Conservation (phyloP, 37 sponge, comb jelly and placozoan genomes). For the Petrosia ficiformis region DNA sequence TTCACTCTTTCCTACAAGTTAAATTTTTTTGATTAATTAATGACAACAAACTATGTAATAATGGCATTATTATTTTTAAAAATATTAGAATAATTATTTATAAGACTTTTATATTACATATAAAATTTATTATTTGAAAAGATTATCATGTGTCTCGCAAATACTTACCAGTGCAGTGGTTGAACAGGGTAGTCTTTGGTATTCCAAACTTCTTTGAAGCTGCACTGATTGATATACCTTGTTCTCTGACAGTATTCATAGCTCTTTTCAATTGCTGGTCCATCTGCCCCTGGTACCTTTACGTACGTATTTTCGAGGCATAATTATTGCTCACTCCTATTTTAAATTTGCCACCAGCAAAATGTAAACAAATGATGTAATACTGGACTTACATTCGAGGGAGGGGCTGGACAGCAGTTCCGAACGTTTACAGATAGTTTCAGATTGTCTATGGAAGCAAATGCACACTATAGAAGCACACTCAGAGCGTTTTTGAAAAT, state of each 20-base stretch:
- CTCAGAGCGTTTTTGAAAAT: too few species aligned
- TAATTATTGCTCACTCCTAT: neutral
- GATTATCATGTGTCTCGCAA: too few species aligned
- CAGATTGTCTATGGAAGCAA: too few species aligned
- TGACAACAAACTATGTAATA: too few species aligned
- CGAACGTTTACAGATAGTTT: too few species aligned
- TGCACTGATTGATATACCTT: neutral
- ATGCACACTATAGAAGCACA: too few species aligned
- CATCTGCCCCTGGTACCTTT: neutral
- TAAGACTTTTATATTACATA: too few species aligned
- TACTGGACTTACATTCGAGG: too few species aligned
- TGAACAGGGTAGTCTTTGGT: neutral
- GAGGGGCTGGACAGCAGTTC: too few species aligned
- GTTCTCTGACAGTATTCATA: neutral
- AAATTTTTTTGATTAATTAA: neutral
- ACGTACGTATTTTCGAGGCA: slow-evolving; percentile 2
- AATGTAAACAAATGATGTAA: neutral
- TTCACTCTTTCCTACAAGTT: neutral
- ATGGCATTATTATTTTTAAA: too few species aligned
- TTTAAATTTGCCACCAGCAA: neutral
- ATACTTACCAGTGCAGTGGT: neutral
- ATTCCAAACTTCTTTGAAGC: slow-evolving; percentile 25
- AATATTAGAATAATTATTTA: too few species aligned
- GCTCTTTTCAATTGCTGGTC: slow-evolving; percentile 1
- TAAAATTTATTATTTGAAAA: too few species aligned